phyloP scores from a whole-genome alignment of 2,797 vertebrate species.

The Bryconaethiops microstoma region DNA sequence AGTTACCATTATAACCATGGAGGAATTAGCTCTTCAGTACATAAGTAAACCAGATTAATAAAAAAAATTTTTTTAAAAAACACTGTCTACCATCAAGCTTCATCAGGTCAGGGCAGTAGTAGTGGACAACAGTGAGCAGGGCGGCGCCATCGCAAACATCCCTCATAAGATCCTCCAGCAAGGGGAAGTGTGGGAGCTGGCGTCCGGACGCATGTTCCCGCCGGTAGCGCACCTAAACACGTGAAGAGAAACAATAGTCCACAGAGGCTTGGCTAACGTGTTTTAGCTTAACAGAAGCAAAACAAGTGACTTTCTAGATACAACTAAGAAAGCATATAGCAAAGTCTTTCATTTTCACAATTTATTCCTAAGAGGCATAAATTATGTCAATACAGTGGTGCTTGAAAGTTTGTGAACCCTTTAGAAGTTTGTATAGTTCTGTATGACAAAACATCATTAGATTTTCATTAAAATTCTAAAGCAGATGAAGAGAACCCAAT shows the following conservation, averaged over 20 bases:
- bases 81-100: slow-evolving; percentile 89
- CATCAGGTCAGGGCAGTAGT: slow-evolving; percentile 94
- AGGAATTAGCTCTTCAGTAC: neutral
- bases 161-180: slow-evolving; percentile 94
- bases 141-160: slow-evolving; percentile 93
- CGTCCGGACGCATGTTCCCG: slow-evolving; percentile 89
- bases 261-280: neutral
- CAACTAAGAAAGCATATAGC: neutral
- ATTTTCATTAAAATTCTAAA: no score
- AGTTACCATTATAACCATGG: neutral
- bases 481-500: no score
- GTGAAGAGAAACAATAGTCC: neutral
- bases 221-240: slow-evolving; percentile 89
- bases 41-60: neutral
- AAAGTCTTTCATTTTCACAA: neutral
- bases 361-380: neutral
- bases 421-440: no score
- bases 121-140: slow-evolving; percentile 91
- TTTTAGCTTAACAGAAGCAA: neutral
- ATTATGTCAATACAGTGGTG: neutral
- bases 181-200: slow-evolving; percentile 88
- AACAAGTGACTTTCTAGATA: neutral
- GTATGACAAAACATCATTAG: no score
- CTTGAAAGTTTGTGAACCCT: no score
- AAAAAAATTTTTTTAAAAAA: neutral